Conservation (phyloP, 53 echinoderm and acorn worm genomes). For the Holothuria scabra region DNA sequence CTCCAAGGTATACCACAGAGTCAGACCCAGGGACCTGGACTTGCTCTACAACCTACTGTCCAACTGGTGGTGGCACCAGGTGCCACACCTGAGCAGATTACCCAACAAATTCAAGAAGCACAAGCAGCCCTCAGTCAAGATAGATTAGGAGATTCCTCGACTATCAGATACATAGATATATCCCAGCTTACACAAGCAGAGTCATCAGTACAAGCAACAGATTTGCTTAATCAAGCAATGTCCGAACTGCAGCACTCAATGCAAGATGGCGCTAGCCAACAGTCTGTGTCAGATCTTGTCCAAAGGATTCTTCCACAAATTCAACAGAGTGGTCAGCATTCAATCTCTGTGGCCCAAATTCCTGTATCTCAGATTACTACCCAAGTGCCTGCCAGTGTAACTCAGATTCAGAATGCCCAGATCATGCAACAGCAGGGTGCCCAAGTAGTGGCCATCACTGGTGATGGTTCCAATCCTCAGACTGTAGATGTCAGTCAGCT, state of each 20-base stretch:
- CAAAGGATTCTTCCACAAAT: slow-evolving; percentile 84
- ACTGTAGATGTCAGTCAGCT: slow-evolving; percentile 69
- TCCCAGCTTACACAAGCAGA: slow-evolving; percentile 78
- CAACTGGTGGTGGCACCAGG: slow-evolving; percentile 61
- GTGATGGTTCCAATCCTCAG: slow-evolving; percentile 12
- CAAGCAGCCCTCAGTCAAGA: slow-evolving; percentile 39
- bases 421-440: slow-evolving; percentile 69
- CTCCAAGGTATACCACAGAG: slow-evolving; percentile 57
- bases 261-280: slow-evolving; percentile 71
- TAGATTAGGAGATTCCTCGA: slow-evolving; percentile 36
- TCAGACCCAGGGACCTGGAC: slow-evolving; percentile 23
- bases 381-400: slow-evolving; percentile 38
- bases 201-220: slow-evolving; percentile 82
- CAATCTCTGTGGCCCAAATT: slow-evolving; percentile 61
- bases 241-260: slow-evolving; percentile 93
- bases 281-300: slow-evolving; percentile 63
- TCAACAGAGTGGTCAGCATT: slow-evolving; percentile 67
- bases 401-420: slow-evolving; percentile 74
- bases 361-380: slow-evolving; percentile 61
- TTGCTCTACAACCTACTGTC: slow-evolving; percentile 50
- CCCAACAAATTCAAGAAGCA: slow-evolving; percentile 48
- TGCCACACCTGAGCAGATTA: slow-evolving; percentile 27
- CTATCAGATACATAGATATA: slow-evolving; percentile 81
- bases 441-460: slow-evolving; percentile 61
- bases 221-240: slow-evolving; percentile 95